A percentile compares a stretch with the other conserved stretches of the same genome.
Evolutionary conservation across 1,140 invertebrate genomes (phyloP).

Genomic region (Drosophila ananassae): DNA sequence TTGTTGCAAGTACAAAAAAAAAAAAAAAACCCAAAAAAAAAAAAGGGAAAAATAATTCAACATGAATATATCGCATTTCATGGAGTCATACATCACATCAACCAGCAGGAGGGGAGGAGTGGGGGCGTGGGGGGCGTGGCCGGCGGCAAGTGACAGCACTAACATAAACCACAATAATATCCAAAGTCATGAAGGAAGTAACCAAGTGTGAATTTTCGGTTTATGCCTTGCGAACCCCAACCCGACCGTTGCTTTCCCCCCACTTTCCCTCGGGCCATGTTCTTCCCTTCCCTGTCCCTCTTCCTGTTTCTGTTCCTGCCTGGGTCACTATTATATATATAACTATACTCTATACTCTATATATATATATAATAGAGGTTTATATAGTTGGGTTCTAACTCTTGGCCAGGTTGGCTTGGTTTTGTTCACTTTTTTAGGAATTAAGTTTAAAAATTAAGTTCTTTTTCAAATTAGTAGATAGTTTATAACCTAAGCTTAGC

Average conservation of each 20-base stretch:
- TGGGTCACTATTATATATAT: conserved; percentile 21
- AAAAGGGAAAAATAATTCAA: conserved; percentile 65
- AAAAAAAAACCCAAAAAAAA: not conserved
- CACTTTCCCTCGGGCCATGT: conserved; percentile 15
- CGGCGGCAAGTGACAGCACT: conserved; percentile 76
- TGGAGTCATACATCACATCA: conserved; percentile 81
- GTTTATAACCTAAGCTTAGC: too few relatives aligned
- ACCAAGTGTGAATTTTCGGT: conserved; percentile 82
- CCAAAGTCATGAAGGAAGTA: conserved; percentile 82
- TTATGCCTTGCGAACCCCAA: conserved; percentile 72
- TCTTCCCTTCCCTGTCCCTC: conserved; percentile 12
- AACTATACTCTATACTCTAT: not conserved
- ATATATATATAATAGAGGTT: not conserved
- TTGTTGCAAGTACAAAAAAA: conserved; percentile 5
- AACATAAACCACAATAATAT: conserved; percentile 83
- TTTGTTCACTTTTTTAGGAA: not conserved
- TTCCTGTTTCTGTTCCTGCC: conserved; percentile 25
- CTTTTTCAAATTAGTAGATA: too few relatives aligned
- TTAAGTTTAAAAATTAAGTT: not conserved
- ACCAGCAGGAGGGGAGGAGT: conserved; percentile 29
- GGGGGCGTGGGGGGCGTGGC: conserved; percentile 27
- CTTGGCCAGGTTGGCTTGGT: not conserved
- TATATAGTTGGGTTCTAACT: conserved; percentile 12
- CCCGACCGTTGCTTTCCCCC: conserved; percentile 18
- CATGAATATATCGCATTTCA: conserved; percentile 83